These are phyloP conservation scores for Rhyacophila brunnea DNA, from an alignment of 1,140 invertebrate species.

Conservation along the genomic window DNA sequence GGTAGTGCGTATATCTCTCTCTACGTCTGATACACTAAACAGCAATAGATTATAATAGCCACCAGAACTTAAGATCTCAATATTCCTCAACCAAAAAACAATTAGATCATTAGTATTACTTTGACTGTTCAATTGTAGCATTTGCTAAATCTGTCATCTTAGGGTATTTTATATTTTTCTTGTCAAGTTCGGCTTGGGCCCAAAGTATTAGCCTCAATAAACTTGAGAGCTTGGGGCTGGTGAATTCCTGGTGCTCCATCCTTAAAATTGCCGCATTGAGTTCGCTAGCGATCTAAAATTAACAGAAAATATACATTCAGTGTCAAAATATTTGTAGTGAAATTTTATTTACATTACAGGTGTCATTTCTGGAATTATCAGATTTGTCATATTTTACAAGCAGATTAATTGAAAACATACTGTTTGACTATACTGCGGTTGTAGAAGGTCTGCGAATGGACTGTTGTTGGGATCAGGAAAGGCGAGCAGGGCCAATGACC, in stretches of 20 bases:
- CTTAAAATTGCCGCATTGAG: constrained; percentile 94
- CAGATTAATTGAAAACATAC: constrained; percentile 55
- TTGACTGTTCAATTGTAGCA: constrained; percentile 75
- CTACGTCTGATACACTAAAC: too few relatives aligned
- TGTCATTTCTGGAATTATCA: too few relatives aligned
- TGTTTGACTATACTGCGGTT: constrained; percentile 90
- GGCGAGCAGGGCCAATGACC: constrained; percentile 90
- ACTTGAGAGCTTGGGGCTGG: constrained; percentile 86
- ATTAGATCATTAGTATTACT: constrained; percentile 49
- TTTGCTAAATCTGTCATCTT: constrained; percentile 88
- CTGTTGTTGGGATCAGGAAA: constrained; percentile 95
- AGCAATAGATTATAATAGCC: too few relatives aligned
- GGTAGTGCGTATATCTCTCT: too few relatives aligned
- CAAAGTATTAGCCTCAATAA: constrained; percentile 90
- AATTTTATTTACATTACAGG: too few relatives aligned
- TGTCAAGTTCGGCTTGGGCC: constrained; percentile 93
- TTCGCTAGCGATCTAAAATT: constrained; percentile 88
- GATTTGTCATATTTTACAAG: too few relatives aligned
- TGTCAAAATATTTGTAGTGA: too few relatives aligned
- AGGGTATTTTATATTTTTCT: constrained; percentile 89
- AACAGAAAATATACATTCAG: too few relatives aligned
- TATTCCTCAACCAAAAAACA: too few relatives aligned
- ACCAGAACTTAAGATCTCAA: too few relatives aligned
- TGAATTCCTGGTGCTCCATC: constrained; percentile 85
- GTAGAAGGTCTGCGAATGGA: constrained; percentile 93